phyloP scores from a whole-genome alignment of 1,140 invertebrate genomes.

The Saccostrea glomerata region DNA sequence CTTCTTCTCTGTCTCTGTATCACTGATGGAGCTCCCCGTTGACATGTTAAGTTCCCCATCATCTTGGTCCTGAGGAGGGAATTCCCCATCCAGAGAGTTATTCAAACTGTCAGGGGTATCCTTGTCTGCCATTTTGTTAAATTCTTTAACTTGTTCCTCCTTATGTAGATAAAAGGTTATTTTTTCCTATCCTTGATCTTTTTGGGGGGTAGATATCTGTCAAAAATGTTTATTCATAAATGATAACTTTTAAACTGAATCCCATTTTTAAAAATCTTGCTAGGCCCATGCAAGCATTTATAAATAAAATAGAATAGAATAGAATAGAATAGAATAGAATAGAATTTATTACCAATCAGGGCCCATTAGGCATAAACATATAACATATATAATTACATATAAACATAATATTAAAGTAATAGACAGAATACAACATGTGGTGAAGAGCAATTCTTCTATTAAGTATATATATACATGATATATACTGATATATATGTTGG shows the following conservation, averaged over 20 bases:
- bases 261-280: not conserved
- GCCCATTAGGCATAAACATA: too few species aligned
- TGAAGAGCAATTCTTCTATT: too few species aligned
- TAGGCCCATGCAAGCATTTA: not conserved
- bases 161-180: not conserved
- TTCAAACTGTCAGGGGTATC: conserved; percentile 42
- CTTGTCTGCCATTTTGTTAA: conserved; percentile 4
- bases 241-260: not conserved
- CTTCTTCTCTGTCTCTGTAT: conserved; percentile 54
- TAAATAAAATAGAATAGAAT: too few species aligned
- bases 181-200: not conserved
- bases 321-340: too few species aligned
- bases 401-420: too few species aligned
- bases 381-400: too few species aligned
- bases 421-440: too few species aligned
- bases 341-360: too few species aligned
- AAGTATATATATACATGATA: too few species aligned
- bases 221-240: not conserved
- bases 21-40: conserved; percentile 51
- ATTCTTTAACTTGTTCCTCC: not conserved
- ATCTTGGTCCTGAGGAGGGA: conserved; percentile 37
- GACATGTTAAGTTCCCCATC: conserved; percentile 40
- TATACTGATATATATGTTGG: too few species aligned
- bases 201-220: not conserved
- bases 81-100: conserved; percentile 58